These are phyloP conservation scores for Canis aureus DNA, from an alignment of 2,113 vertebrate genomes.

Conservation along the genomic window DNA sequence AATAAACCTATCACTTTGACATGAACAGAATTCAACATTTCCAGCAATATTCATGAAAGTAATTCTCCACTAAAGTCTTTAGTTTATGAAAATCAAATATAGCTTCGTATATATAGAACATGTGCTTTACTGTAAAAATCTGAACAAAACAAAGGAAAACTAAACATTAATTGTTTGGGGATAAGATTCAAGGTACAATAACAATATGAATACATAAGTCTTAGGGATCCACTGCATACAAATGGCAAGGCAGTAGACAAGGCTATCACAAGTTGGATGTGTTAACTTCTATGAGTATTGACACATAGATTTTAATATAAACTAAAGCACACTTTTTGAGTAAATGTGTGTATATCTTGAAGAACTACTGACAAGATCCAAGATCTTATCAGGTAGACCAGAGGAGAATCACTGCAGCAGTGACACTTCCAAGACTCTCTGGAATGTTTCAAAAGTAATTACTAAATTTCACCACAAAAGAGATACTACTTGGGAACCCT, in stretches of 20 bases:
- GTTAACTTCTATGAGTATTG: background rate
- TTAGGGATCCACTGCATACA: background rate
- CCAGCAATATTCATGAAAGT: background rate
- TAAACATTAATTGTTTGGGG: background rate
- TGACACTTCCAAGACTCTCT: background rate
- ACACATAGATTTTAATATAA: background rate
- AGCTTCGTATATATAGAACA: background rate
- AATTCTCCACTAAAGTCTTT: conserved; percentile 44
- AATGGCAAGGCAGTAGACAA: background rate
- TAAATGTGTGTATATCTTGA: background rate
- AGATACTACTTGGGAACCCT: background rate
- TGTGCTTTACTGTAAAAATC: background rate
- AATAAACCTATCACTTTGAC: conserved; percentile 55
- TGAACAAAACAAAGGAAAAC: conserved; percentile 36
- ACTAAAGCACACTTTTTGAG: background rate
- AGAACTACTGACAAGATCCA: background rate
- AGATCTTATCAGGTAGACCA: background rate
- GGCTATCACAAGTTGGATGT: background rate
- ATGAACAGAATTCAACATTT: conserved; percentile 22
- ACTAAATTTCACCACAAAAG: background rate
- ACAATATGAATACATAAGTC: background rate
- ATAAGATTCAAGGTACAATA: background rate
- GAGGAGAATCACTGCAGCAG: background rate
- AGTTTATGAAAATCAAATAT: background rate
- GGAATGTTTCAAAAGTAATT: background rate